Base-by-base conservation (phyloP, 2,797 vertebrate species). In the Melopsittacus undulatus region DNA sequence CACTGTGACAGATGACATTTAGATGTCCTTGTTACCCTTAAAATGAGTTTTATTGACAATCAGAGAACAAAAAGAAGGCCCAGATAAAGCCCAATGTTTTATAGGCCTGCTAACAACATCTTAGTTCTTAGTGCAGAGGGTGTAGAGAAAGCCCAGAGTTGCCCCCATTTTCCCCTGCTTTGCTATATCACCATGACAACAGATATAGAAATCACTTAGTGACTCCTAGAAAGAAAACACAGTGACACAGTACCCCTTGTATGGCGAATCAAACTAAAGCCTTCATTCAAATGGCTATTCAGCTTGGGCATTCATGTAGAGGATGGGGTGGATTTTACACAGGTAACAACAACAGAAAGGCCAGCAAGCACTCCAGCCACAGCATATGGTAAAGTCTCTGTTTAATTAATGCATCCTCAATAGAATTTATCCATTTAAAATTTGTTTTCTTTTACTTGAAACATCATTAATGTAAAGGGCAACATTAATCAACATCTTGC, bases 141-240 rank as follows among this genome's bases (percentile, higher is more conserved):
- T 98, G 98, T 97, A 96, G 98, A 98, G 98, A 98, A 98, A 99
- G 98, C 98, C 98, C 98, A 95, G 99, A 99, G 99, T 99, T 99
- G 98, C 98, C 98, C 98, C 98, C 98, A 98, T 99, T 99, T 99
- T 98, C 98, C 98, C 98, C 98, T 98, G 98, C 98, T 98, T 98
- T 97, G 97, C 98, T 98, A 95, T 97, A 97, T 99, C 98, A 97
- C 99, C 99, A 99, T 99, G 99, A 99, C 99, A 98, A 99, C 99
- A 98, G 99, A 99, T 99, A 99, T 99, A 99, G 99, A 99, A 99
- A 99, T 99, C 99, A 99, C 98, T 99, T 98, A 98, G 98, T 98
- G 99, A 99, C 98, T 99, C 98, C 98, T 97, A 98, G 98, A 98
- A 99, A 98, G 98, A 99, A 98, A 98, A 98, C 98, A 97, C 97